phyloP scores from a whole-genome alignment of 53 echinoderm and acorn worm genomes.

The Henricia sp. region DNA sequence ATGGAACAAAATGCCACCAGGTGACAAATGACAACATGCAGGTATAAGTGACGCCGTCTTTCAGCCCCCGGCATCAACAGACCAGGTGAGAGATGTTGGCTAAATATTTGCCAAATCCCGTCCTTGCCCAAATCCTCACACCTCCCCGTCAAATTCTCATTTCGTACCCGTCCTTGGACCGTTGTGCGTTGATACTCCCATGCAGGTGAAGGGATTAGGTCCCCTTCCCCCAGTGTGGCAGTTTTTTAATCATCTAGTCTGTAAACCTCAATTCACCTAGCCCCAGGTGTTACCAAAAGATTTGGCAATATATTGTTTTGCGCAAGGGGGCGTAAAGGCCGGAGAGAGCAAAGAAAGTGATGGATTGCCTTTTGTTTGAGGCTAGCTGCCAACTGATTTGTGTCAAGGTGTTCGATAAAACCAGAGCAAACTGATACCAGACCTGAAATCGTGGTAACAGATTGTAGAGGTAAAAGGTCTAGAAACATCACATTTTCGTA shows the following conservation, averaged over 20 bases:
- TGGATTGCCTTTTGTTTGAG: no score
- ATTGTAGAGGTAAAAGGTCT: no score
- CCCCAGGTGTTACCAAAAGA: slow-evolving; percentile 44
- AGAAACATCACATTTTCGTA: no score
- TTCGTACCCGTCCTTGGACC: neutral
- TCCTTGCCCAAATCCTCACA: slow-evolving; percentile 26
- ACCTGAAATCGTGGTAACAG: no score
- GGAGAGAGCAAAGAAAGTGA: no score
- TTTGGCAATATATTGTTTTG: slow-evolving; percentile 48
- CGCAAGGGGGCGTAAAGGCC: neutral
- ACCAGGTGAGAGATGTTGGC: slow-evolving; percentile 53
- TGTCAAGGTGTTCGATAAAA: no score
- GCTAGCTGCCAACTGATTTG: slow-evolving; percentile 3
- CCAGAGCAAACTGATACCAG: no score
- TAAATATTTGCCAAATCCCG: slow-evolving; percentile 48
- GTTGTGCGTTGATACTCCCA: slow-evolving; percentile 3
- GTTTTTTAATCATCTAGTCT: slow-evolving; percentile 40
- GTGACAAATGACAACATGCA: neutral
- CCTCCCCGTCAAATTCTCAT: slow-evolving; percentile 5
- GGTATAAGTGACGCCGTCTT: neutral
- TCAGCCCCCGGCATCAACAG: slow-evolving; percentile 41
- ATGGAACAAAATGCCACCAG: no score
- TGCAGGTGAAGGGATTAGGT: neutral
- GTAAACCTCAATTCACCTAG: neutral
- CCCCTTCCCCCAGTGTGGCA: slow-evolving; percentile 26